phyloP scores from a whole-genome alignment of 2,888 invertebrate genomes.

The Hirtodrosophila trivittata region DNA sequence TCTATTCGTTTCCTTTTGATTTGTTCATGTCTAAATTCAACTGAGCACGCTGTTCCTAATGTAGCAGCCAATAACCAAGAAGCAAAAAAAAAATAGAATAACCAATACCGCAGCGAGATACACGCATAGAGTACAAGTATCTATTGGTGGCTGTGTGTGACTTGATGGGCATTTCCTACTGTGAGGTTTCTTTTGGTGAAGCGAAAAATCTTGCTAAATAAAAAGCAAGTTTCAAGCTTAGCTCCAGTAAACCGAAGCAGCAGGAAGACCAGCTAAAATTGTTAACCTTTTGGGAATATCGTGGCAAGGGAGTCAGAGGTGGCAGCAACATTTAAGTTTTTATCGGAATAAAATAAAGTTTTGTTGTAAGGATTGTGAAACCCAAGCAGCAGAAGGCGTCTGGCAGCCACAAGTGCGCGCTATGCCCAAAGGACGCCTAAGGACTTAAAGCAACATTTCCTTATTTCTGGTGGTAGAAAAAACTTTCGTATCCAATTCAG shows the following conservation, averaged over 20 bases:
- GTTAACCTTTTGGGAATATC: conserved; percentile 76
- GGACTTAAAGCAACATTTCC: conserved; percentile 47
- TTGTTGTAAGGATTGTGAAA: conserved; percentile 52
- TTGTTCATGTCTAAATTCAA: conserved; percentile 50
- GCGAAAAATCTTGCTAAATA: too few relatives aligned
- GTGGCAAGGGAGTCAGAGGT: conserved; percentile 36
- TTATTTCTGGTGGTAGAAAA: conserved; percentile 22
- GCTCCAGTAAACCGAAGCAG: too few relatives aligned
- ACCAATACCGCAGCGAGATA: conserved; percentile 17
- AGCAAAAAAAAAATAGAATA: conserved; percentile 7
- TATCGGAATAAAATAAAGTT: conserved; percentile 70
- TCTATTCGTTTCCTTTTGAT: conserved; percentile 12
- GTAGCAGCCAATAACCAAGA: conserved; percentile 23
- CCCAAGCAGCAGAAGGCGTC: conserved; percentile 28
- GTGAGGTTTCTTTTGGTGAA: conserved; percentile 62
- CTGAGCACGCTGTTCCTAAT: conserved; percentile 42
- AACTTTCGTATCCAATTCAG: conserved; percentile 64
- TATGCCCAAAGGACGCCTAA: conserved; percentile 42
- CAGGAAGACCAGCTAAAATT: conserved; percentile 57
- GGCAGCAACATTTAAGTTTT: conserved; percentile 70
- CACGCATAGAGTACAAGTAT: conserved; percentile 8
- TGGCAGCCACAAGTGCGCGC: conserved; percentile 53
- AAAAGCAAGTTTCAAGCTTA: too few relatives aligned
- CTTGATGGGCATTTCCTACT: conserved; percentile 26
- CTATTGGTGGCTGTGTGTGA: conserved; percentile 8